phyloP scores from a whole-genome alignment of 2,888 invertebrate species.

The Ochropacha duplaris region DNA sequence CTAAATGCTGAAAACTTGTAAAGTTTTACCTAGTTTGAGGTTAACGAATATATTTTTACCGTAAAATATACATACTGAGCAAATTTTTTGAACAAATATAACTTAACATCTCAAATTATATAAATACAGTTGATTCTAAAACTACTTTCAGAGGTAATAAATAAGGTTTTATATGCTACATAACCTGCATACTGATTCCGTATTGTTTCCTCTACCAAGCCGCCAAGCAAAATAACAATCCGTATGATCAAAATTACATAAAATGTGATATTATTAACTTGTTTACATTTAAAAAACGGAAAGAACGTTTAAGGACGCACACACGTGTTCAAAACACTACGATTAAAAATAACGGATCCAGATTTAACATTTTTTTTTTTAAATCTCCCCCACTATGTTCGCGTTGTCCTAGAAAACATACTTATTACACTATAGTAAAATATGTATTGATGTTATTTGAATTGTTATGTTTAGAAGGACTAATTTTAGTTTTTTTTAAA shows the following conservation, averaged over 20 bases:
- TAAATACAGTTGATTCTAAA: too few relatives aligned
- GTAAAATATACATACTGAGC: too few relatives aligned
- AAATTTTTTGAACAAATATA: too few relatives aligned
- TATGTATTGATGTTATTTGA: not conserved
- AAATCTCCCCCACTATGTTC: conserved; percentile 43
- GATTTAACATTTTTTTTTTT: conserved; percentile 48
- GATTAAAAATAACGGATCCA: conserved; percentile 39
- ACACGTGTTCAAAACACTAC: conserved; percentile 34
- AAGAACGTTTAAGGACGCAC: not conserved
- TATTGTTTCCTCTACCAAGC: too few relatives aligned
- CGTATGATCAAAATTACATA: not conserved
- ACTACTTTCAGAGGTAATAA: too few relatives aligned
- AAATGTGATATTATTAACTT: conserved; percentile 7
- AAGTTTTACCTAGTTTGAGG: too few relatives aligned
- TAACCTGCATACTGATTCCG: too few relatives aligned
- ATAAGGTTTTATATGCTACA: too few relatives aligned
- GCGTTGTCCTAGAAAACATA: conserved; percentile 42
- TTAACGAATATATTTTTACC: too few relatives aligned
- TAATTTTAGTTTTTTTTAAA: too few relatives aligned
- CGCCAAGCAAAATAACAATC: not conserved
- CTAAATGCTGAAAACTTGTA: too few relatives aligned
- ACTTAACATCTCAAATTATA: too few relatives aligned
- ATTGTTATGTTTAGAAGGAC: not conserved
- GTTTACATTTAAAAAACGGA: conserved; percentile 6
- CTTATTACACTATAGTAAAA: conserved; percentile 6